Evolutionary conservation across 2,797 vertebrate species (phyloP), one percentile per base, ranked within the genome.

Genomic region (Platalea minor): DNA sequence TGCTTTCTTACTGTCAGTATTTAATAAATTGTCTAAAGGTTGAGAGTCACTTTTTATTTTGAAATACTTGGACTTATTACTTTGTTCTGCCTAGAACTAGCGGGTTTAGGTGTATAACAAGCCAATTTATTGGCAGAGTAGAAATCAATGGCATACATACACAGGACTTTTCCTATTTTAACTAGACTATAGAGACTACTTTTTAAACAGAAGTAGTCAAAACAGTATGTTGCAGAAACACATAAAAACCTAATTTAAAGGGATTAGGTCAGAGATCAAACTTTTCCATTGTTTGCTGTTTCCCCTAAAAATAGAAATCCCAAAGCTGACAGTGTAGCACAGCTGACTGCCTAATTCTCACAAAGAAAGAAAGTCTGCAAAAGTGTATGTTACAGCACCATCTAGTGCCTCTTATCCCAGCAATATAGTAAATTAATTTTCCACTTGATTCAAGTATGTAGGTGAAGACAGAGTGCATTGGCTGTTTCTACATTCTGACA

Each of bases 331-430:
- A 10, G 51, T 9, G 25, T 64, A n/a, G 86, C 70, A 20, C 31
- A n/a, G 88, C 46, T 39, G 85, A 43, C 13, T 3, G 37, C 13
- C 17, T 2, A 29, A 75, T 33, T 33, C 80, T 39, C 48, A 13
- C 37, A 1, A 33, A 37, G 59, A 19, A 68, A 13, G 60, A 19
- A 15, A n/a, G 12, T 9, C 50, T 43, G 80, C 37, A 7, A 37
- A 75, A 79, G 64, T 16, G 69, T 21, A 24, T 77, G 51, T n/a
- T 20, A 43, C 61, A 96, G 95, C 91, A 95, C 94, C 94, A 97
- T 60, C 94, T 97, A 96, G 93, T 72, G 95, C 75, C 59, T 39
- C 64, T 45, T 21, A 17, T 10, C 63, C 56, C 67, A 6, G 29
- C 21, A 41, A 6, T 0, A 29, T 0, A 25, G 57, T 16, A 41